Evolutionary conservation across 92 coral and sea anemone species (phyloP), one percentile per base, ranked within the genome.

Genomic region (Bergia puertoricense): DNA sequence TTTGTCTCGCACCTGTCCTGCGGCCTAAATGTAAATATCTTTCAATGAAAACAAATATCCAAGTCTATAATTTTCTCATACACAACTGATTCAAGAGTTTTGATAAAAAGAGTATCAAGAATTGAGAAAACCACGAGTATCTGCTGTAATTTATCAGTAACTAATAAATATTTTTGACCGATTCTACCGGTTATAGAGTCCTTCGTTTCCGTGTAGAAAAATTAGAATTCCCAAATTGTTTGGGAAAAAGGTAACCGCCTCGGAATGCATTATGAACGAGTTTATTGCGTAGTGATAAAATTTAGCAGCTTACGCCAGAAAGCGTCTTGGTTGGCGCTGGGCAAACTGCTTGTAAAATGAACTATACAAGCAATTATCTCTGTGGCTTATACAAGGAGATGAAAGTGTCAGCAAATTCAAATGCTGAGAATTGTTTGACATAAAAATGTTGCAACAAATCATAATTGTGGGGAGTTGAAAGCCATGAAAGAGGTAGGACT

Each of bases 251-350:
- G 83, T 79, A 79, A 79, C 83, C 83, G 69, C 83, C 83, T 36
- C 30, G 30, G 69, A 79, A 79, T 79, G 83, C 46, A 79, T 79
- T 50, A 79, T 79, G 69, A 54, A 79, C 65, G 83, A 79, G 83
- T 36, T 56, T 36, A 48, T 79, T 79, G 83, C 83, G 83, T 54
- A 50, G 68, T 69, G 20, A 36, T 16, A 54, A 79, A 50, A 79
- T 79, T 22, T 79, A 79, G 83, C 42, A 79, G 10, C 83, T 79
- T 79, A 79, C 83, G 83, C 83, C 46, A 79, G 43, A 16, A 8
- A 76, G n/a, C n/a, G 46, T 43, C 48, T 76, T 40, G 46, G 54
- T 8, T 23, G 80, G 5, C 46, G 46, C 37, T 62, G n/a, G 30
- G 44, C 9, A 18, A 48, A 37, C 83, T 79, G 83, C 83, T 79